phyloP scores from a whole-genome alignment of 1,140 invertebrate genomes.

The Cyclargus thomasi region DNA sequence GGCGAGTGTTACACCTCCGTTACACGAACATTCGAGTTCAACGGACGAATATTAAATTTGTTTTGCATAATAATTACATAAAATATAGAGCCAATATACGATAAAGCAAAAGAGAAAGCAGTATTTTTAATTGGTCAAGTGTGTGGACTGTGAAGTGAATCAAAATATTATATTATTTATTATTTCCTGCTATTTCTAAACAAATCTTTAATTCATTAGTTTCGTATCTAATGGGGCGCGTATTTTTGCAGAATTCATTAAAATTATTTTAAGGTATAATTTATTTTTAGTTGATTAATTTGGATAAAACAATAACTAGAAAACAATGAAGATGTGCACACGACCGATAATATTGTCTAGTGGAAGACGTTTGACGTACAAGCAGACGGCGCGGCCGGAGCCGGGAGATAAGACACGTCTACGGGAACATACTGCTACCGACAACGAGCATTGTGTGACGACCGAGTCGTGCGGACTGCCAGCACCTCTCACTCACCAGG shows the following conservation, averaged over 20 bases:
- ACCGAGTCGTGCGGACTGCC: background rate
- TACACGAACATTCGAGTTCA: background rate
- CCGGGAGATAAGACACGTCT: background rate
- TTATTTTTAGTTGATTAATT: no score
- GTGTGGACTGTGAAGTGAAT: background rate
- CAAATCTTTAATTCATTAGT: background rate
- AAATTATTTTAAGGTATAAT: no score
- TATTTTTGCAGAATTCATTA: background rate
- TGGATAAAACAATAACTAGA: no score
- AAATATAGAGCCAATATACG: background rate
- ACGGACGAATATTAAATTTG: background rate
- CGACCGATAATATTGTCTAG: no score
- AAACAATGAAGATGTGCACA: no score
- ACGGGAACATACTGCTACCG: background rate
- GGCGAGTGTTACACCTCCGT: no score
- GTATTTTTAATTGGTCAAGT: background rate
- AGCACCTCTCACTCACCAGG: no score
- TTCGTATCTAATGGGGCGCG: background rate
- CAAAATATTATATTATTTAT: background rate
- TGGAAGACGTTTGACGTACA: no score
- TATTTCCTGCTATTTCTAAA: background rate
- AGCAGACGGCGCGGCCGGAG: background rate
- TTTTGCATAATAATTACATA: slow-evolving; percentile 1
- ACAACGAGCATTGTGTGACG: background rate
- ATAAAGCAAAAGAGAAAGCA: slow-evolving; percentile 1